phyloP scores from a whole-genome alignment of 2,797 vertebrate genomes.

The Arrhamphus sclerolepis region DNA sequence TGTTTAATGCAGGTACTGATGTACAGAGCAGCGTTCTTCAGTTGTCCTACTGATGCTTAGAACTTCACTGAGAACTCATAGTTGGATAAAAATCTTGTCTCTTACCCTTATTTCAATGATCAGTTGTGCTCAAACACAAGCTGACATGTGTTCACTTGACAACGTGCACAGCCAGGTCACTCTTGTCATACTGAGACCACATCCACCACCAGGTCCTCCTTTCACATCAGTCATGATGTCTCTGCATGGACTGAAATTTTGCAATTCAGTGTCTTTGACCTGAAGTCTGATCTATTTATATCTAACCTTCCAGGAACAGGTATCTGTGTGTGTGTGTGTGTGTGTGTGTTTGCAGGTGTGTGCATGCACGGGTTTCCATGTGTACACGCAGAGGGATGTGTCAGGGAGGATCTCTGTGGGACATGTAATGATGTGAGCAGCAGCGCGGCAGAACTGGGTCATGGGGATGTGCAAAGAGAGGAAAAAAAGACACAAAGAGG shows the following conservation, averaged over 20 bases:
- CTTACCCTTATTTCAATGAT: conserved; percentile 1
- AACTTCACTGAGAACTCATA: conserved; percentile 11
- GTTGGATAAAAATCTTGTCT: conserved; percentile 4
- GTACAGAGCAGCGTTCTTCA: too few relatives aligned
- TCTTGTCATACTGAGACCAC: neutral
- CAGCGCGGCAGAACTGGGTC: conserved; percentile 77
- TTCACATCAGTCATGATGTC: conserved; percentile 26
- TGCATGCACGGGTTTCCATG: conserved; percentile 41
- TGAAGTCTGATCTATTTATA: conserved; percentile 50
- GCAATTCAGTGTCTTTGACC: conserved; percentile 49
- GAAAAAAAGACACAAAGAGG: conserved; percentile 22
- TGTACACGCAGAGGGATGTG: conserved; percentile 49
- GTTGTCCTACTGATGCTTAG: neutral
- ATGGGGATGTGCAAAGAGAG: conserved; percentile 47
- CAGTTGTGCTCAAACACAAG: conserved; percentile 3
- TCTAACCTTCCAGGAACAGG: conserved; percentile 48
- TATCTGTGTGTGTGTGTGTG: conserved; percentile 28
- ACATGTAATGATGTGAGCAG: conserved; percentile 70
- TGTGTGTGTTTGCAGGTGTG: conserved; percentile 20
- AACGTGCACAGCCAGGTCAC: too few relatives aligned
- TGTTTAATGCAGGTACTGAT: neutral
- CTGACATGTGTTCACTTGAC: neutral
- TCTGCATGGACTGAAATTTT: conserved; percentile 26
- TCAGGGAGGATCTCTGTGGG: conserved; percentile 65
- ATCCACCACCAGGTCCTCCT: conserved; percentile 12